phyloP scores from a whole-genome alignment of 2,888 invertebrate genomes.

The Andricus curvator region DNA sequence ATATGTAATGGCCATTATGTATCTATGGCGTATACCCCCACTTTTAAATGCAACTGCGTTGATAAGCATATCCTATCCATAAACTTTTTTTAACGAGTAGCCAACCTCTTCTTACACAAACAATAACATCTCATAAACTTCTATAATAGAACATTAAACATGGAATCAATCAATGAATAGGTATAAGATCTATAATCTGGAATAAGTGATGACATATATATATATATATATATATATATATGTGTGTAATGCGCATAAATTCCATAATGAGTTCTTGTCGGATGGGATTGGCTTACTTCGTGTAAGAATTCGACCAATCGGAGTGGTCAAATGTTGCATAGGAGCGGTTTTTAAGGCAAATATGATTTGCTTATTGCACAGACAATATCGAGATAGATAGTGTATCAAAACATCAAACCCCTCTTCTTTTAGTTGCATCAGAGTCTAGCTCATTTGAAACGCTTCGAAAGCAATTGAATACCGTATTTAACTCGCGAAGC shows the following conservation, averaged over 20 bases:
- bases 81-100: background rate
- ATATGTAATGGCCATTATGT: too few species aligned
- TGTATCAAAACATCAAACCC: background rate
- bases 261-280: background rate
- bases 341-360: background rate
- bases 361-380: background rate
- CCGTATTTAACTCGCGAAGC: background rate
- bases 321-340: background rate
- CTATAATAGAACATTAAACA: background rate
- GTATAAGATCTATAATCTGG: background rate
- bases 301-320: background rate
- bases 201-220: constrained; percentile 11
- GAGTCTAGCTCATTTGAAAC: background rate
- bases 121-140: background rate
- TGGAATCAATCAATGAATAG: background rate
- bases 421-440: too few species aligned
- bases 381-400: background rate
- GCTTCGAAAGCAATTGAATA: constrained; percentile 28
- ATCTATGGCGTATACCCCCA: too few species aligned
- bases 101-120: background rate
- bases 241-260: background rate
- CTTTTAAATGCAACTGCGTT: too few species aligned
- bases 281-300: background rate
- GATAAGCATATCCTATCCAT: too few species aligned
- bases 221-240: too few species aligned